Base-by-base conservation (phyloP, 2,888 invertebrate genomes). In the Ptilodon capucinus region DNA sequence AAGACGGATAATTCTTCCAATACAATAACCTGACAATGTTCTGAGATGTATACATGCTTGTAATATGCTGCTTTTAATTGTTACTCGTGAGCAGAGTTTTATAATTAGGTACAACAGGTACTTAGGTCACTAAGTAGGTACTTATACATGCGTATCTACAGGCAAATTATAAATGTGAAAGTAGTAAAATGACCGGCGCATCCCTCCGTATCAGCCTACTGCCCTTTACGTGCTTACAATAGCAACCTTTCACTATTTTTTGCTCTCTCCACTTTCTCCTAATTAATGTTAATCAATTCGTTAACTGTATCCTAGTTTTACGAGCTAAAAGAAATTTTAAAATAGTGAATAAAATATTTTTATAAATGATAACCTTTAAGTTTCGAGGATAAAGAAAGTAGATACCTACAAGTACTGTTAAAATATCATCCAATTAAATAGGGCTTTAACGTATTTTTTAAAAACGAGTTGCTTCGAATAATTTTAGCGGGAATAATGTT, bases 221-320 rank as follows among this genome's bases (percentile, higher is more conserved):
- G 81, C 76, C 86, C 84, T 85, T 85, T 84, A 76, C 85, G 81
- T 83, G 79, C 64, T 43, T 62, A 61, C 71, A 59, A 65, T 66
- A 16, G 57, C 69, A 68, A 54, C 62, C 54, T 70, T 63, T 64
- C 47, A 50, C 60, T 44, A 62, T 76, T 81, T 76, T 79, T 79
- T 79, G 64, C 69, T 46, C 46, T 52, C 45, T 49, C 64, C 69
- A 79, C 87, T 88, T 88, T 88, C 86, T 75, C 84, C 80, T 82
- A 75, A 76, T 78, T 77, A 79, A 56, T 64, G 42, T 54, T 64
- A 64, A 65, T 64, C 66, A 67, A 64, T 67, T 53, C 68, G 50
- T 61, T 65, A 69, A 64, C 61, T 60, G 68, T 62, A 60, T 38
- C 44, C 34, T 25, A 35, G 9, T 45, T 57, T 49, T 54, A 46